Evolutionary conservation across 2,888 invertebrate genomes (phyloP).

Genomic region (Cenopis cana): DNA sequence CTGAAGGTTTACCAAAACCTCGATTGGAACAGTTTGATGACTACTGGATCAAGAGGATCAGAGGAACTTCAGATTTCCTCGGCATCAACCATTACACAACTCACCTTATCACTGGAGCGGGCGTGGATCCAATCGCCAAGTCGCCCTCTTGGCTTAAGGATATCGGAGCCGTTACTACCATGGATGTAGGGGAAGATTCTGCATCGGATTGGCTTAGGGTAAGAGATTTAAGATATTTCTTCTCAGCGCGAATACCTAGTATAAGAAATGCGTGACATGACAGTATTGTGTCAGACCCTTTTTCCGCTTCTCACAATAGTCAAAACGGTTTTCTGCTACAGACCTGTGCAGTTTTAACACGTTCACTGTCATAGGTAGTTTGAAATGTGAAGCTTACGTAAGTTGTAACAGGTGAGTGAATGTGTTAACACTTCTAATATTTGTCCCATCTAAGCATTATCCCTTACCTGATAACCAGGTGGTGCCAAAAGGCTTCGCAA

Average conservation of each 20-base stretch:
- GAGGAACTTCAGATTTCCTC: constrained; percentile 79
- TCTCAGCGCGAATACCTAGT: background rate
- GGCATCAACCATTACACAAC: constrained; percentile 84
- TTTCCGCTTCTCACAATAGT: background rate
- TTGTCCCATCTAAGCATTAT: background rate
- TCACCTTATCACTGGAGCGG: constrained; percentile 72
- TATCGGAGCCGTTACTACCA: constrained; percentile 74
- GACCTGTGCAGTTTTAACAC: too few species aligned
- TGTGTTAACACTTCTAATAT: background rate
- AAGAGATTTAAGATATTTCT: constrained; percentile 41
- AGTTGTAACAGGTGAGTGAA: too few species aligned
- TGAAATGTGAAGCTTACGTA: too few species aligned
- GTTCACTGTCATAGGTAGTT: too few species aligned
- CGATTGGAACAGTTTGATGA: constrained; percentile 78
- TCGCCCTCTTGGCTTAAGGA: constrained; percentile 82
- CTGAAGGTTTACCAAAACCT: constrained; percentile 71
- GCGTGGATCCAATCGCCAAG: constrained; percentile 73
- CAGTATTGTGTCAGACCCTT: background rate
- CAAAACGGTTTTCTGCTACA: background rate
- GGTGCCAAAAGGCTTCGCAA: constrained; percentile 86
- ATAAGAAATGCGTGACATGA: background rate
- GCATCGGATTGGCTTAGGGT: constrained; percentile 82
- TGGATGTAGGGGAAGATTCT: constrained; percentile 77
- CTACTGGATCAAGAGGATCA: constrained; percentile 77
- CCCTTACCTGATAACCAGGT: constrained; percentile 62